Evolutionary conservation across 53 echinoderm and acorn worm species (phyloP).

Genomic region (Hippasteria phrygiana): DNA sequence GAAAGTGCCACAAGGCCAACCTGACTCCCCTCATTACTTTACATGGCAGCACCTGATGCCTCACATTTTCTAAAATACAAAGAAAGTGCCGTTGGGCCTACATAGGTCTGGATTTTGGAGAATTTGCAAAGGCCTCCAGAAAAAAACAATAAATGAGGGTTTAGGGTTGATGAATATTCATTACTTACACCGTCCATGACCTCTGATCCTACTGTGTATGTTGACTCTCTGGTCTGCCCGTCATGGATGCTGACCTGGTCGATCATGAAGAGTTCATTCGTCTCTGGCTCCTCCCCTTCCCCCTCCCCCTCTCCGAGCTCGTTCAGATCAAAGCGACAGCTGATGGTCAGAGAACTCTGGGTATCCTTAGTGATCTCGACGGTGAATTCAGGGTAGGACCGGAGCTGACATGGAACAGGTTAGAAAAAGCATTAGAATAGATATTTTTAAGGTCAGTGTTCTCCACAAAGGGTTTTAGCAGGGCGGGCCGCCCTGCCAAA

Average conservation of each 20-base stretch:
- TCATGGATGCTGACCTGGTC: constrained; percentile 85
- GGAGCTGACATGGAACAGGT: constrained; percentile 81
- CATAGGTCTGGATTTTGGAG: no score
- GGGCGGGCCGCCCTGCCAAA: no score
- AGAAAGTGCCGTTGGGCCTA: no score
- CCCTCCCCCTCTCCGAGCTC: constrained; percentile 72
- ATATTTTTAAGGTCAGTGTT: not conserved
- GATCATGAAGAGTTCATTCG: constrained; percentile 83
- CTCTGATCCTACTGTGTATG: constrained; percentile 92
- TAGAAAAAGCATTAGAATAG: not conserved
- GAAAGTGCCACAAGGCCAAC: no score
- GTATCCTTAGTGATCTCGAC: constrained; percentile 86
- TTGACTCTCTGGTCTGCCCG: constrained; percentile 60
- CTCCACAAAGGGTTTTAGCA: no score
- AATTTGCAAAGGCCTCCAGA: not conserved
- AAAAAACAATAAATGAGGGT: not conserved
- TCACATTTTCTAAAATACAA: no score
- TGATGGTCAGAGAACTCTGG: constrained; percentile 65
- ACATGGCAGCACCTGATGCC: no score
- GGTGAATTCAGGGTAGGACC: constrained; percentile 89
- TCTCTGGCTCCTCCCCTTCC: constrained; percentile 59
- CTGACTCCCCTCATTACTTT: no score
- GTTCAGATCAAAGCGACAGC: constrained; percentile 74
- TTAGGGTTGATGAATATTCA: constrained; percentile 2
- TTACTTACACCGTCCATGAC: constrained; percentile 94